Evolutionary conservation across 30 jellyfish, hydroid and myxozoan genomes (phyloP).

Genomic region (Chrysaora quinquecirrha): DNA sequence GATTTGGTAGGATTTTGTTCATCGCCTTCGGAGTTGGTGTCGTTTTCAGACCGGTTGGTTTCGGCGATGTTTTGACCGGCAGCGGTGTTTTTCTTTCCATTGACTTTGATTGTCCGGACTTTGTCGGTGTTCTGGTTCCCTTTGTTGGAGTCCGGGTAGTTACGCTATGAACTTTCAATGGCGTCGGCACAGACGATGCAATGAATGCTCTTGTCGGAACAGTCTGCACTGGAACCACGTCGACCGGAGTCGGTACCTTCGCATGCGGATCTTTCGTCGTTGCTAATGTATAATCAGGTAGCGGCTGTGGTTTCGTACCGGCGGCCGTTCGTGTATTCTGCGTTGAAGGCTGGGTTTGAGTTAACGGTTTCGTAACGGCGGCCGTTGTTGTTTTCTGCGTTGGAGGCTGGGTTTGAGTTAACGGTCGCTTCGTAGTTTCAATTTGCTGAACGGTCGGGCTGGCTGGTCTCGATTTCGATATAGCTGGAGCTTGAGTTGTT

Average conservation of each 20-base stretch:
- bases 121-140: background rate
- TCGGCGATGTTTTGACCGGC: background rate
- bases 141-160: background rate
- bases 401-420: too few relatives aligned
- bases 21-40: background rate
- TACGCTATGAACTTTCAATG: background rate
- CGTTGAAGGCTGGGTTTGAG: too few relatives aligned
- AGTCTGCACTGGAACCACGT: slow-evolving; percentile 62
- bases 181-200: slow-evolving; percentile 1
- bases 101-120: background rate
- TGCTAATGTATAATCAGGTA: background rate
- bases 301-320: background rate
- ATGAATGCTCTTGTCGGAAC: slow-evolving; percentile 48
- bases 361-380: too few relatives aligned
- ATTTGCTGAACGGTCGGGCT: too few relatives aligned
- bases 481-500: too few relatives aligned
- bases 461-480: too few relatives aligned
- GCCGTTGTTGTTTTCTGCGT: too few relatives aligned
- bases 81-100: background rate
- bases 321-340: background rate
- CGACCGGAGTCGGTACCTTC: slow-evolving; percentile 39
- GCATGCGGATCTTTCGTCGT: slow-evolving; percentile 29
- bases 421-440: too few relatives aligned
- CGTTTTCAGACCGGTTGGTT: background rate
- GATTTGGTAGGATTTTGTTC: slow-evolving; percentile 28